Evolutionary conservation across 2,888 invertebrate species (phyloP).

Genomic region (Thymelicus lineola): DNA sequence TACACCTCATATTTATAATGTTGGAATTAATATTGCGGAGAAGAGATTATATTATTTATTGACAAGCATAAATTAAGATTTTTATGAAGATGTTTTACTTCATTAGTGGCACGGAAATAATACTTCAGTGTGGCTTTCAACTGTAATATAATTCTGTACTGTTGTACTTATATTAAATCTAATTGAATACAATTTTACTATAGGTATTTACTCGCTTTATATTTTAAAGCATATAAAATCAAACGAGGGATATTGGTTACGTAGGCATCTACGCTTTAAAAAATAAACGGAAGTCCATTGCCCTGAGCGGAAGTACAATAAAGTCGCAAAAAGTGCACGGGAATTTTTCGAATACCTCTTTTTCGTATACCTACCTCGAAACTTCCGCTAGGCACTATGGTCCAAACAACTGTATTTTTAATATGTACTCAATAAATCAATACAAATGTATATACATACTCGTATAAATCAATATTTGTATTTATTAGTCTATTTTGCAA

Average conservation of each 20-base stretch:
- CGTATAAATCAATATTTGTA: too few relatives aligned
- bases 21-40: too few relatives aligned
- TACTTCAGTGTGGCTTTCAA: not conserved
- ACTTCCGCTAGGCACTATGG: slow-evolving; percentile 1
- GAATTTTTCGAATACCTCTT: not conserved
- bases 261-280: not conserved
- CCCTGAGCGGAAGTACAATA: not conserved
- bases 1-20: too few relatives aligned
- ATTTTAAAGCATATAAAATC: not conserved
- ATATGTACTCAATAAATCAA: too few relatives aligned
- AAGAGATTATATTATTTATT: too few relatives aligned
- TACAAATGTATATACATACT: too few relatives aligned
- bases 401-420: too few relatives aligned
- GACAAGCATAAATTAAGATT: too few relatives aligned
- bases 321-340: not conserved
- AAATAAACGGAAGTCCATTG: not conserved
- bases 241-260: not conserved
- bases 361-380: not conserved
- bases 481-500: too few relatives aligned
- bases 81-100: too few relatives aligned
- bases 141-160: not conserved
- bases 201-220: not conserved
- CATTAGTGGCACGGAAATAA: not conserved
- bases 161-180: not conserved
- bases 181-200: not conserved